Evolutionary conservation across 2,888 invertebrate genomes (phyloP), one percentile per base, ranked within the genome.

Genomic region (Neria commutata): DNA sequence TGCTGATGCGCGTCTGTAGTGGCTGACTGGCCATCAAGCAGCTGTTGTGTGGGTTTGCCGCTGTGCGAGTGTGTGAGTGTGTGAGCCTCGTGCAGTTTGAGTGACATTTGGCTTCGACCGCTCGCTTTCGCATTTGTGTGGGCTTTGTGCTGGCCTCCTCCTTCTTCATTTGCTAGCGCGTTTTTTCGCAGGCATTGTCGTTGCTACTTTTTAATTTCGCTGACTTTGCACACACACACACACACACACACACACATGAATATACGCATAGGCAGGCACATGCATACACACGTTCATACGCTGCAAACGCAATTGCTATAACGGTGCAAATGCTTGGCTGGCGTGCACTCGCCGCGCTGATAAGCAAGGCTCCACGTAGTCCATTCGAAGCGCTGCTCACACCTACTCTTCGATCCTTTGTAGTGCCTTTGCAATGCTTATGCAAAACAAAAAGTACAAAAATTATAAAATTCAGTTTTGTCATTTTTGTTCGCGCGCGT

Each of bases 191-290:
- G 16, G 49, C n/a, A 14, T 37, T 37, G 8, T n/a, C 4, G 6
- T 37, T 37, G 37, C 67, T 73, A 72, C 69, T 74, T 75, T 75
- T 74, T 75, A 71, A 73, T 73, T 74, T 74, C 69, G 73, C 73
- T 74, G 73, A 74, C 73, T 70, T 64, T 64, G 70, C 72, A 63
- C 64, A 34, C 37, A 34, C 16, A 48, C 24, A 48, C 19, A 40
- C 40, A 40, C n/a, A 2, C 40, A 40, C 10, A 40, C 33, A 33
- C 33, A 33, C 47, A 47, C 24, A 47, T 21, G 21, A 16, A 16
- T n/a, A 42, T n/a, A 11, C 10, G 10, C 6, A 25, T 67, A 73
- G 69, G 73, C 70, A 71, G 72, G 71, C 73, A 72, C 72, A 68
- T 70, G 71, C 70, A 69, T 72, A 72, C n/a, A n/a, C n/a, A n/a